Evolutionary conservation across 1,140 invertebrate species (phyloP).

Genomic region (Procambarus virginalis): DNA sequence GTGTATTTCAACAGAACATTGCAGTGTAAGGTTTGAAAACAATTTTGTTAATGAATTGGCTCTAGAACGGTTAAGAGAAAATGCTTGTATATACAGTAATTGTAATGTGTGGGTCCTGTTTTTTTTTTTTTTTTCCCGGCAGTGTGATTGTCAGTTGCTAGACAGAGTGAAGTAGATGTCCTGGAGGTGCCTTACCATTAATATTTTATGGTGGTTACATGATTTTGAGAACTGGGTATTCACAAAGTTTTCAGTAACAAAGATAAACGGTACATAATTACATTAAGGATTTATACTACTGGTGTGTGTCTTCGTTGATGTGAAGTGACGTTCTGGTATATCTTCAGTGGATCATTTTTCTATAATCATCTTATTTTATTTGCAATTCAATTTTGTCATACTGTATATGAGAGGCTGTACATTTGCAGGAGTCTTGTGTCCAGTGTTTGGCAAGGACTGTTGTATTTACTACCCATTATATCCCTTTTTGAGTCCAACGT

Average conservation of each 20-base stretch:
- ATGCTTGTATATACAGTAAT: no score
- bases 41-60: no score
- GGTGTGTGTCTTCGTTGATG: neutral
- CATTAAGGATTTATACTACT: no score
- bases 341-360: neutral
- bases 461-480: neutral
- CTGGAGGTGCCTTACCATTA: neutral
- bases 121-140: no score
- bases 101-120: no score
- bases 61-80: no score
- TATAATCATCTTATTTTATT: neutral
- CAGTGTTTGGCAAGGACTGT: slow-evolving; percentile 1
- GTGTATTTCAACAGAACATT: neutral
- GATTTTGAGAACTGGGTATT: neutral
- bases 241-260: neutral
- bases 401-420: neutral
- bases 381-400: neutral
- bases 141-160: neutral
- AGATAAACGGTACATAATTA: neutral
- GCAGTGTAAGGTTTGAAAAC: neutral
- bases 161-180: neutral
- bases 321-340: neutral
- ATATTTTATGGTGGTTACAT: neutral
- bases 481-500: neutral
- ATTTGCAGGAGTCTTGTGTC: slow-evolving; percentile 2